phyloP scores from a whole-genome alignment of 2,797 vertebrate species.

The Paguma larvata region DNA sequence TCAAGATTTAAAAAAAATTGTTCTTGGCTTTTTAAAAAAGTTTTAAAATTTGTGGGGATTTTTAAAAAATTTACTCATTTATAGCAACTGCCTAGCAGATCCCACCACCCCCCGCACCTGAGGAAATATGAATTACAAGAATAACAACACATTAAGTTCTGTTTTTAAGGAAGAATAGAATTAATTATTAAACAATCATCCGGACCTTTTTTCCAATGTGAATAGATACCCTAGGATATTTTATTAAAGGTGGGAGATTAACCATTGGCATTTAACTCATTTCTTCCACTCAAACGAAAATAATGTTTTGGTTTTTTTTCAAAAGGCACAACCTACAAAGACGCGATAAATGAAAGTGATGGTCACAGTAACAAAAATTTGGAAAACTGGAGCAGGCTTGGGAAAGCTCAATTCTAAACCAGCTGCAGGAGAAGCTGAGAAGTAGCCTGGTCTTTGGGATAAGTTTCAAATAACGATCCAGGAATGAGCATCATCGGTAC shows the following conservation, averaged over 20 bases:
- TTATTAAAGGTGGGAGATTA: neutral
- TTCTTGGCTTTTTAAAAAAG: neutral
- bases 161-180: neutral
- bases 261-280: neutral
- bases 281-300: neutral
- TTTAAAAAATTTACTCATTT: neutral
- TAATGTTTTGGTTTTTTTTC: neutral
- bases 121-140: conserved; percentile 17
- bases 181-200: neutral
- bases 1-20: neutral
- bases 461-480: neutral
- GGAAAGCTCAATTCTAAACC: neutral
- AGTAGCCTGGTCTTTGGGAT: neutral
- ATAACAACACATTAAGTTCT: neutral
- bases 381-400: neutral
- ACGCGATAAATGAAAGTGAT: neutral
- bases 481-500: neutral
- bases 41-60: neutral
- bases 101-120: too few species aligned
- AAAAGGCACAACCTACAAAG: conserved; percentile 25
- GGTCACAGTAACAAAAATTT: neutral
- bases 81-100: neutral
- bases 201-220: neutral
- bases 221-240: neutral
- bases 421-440: neutral